Evolutionary conservation across 2,888 invertebrate species (phyloP).

Genomic region (Kuschelorhynchus macadamiae): DNA sequence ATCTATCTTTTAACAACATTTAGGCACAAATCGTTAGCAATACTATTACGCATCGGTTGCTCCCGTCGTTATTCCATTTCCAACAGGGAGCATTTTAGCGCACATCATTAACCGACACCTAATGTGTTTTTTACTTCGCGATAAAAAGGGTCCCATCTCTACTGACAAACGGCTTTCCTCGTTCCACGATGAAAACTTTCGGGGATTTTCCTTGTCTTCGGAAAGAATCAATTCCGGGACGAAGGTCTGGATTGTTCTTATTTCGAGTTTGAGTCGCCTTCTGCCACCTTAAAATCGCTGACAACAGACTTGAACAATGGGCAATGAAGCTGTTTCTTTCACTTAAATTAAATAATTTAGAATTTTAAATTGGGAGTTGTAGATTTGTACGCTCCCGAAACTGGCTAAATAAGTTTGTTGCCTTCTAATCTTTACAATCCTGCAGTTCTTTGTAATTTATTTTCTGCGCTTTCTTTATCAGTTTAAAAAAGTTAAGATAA

Average conservation of each 20-base stretch:
- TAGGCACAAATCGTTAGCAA: no score
- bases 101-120: slow-evolving; percentile 23
- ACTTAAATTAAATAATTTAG: slow-evolving; percentile 23
- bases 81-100: background rate
- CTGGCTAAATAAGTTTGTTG: background rate
- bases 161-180: slow-evolving; percentile 29
- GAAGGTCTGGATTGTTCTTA: slow-evolving; percentile 22
- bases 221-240: slow-evolving; percentile 26
- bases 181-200: slow-evolving; percentile 15
- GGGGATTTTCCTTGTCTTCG: slow-evolving; percentile 27
- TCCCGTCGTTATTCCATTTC: no score
- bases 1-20: no score
- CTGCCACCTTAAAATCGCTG: slow-evolving; percentile 20
- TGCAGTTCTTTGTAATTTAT: background rate
- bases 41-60: no score
- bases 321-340: slow-evolving; percentile 20
- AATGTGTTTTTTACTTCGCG: slow-evolving; percentile 24
- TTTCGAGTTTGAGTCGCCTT: slow-evolving; percentile 7
- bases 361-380: slow-evolving; percentile 10
- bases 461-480: no score
- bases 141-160: slow-evolving; percentile 18
- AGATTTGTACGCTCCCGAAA: background rate
- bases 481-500: no score
- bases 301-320: slow-evolving; percentile 27
- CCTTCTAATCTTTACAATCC: background rate